Base-by-base conservation (phyloP, 2,888 invertebrate genomes). In the Heliconius erato region DNA sequence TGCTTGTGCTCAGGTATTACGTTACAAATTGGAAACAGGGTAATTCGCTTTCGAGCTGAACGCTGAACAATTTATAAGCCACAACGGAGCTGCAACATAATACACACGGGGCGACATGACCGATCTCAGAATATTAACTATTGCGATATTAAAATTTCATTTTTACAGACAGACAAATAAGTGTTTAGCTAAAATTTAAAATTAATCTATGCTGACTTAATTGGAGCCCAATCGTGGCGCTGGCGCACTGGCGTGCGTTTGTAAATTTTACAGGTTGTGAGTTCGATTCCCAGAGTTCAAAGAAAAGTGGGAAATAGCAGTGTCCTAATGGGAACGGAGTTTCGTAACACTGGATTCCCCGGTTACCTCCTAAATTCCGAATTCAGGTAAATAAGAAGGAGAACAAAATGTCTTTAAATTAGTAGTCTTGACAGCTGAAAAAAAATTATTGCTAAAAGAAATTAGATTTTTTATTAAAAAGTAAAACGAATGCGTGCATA, bases 1-100 rank as follows among this genome's bases (percentile, higher is more conserved):
- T 35, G 14, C 59, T n/a, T 35, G 63, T 16, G 35, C 23, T 59
- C 32, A 32, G 32, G 35, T 63, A 63, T 76, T 63, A 76, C 23
- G 76, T 76, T 76, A 76, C 59, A 76, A 59, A 76, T 59, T 76
- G 63, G 63, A 59, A 76, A 35, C 63, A 63, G 16, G 63, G 63
- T 76, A 35, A 76, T 59, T 59, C 63, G 35, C 35, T 59, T n/a
- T 32, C n/a, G 63, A 32, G 32, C 54, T 74, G 28, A 63, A 23
- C 74, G 59, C n/a, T 59, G 74, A 32, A 74, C 54, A 74, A 59
- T 74, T 54, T 74, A 74, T 74, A 72, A 26, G 44, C 72, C 72
- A 19, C 72, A 72, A 49, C 14, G 72, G 16, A 72, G 40, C 26
- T 72, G 26, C 44, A 44, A 44, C 26, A 3, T 26, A 72, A 72